Evolutionary conservation across 2,797 vertebrate species (phyloP).

Genomic region (Aldrovandia affinis): DNA sequence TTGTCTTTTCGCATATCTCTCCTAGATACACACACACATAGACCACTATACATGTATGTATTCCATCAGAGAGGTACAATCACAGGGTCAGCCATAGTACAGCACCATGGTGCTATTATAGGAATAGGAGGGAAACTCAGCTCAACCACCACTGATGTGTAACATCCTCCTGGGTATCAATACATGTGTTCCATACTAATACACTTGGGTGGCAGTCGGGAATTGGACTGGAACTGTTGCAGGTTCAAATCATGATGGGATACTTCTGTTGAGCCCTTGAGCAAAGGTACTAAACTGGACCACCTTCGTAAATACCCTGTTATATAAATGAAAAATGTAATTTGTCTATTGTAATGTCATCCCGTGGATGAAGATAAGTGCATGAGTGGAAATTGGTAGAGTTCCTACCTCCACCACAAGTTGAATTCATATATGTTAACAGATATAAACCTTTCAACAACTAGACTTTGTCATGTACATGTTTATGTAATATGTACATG

Average conservation of each 20-base stretch:
- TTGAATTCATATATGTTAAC: background rate
- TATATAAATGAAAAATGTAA: background rate
- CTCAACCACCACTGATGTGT: background rate
- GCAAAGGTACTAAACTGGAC: background rate
- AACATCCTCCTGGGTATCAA: background rate
- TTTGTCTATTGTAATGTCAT: background rate
- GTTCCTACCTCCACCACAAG: background rate
- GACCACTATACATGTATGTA: too few species aligned
- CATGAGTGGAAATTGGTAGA: background rate
- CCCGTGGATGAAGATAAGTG: background rate
- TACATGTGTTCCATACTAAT: background rate
- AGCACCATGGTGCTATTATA: too few species aligned
- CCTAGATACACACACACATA: too few species aligned
- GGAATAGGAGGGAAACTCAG: too few species aligned
- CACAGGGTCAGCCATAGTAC: too few species aligned
- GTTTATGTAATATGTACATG: too few species aligned
- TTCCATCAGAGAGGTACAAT: too few species aligned
- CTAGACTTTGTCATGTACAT: background rate
- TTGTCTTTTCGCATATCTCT: too few species aligned
- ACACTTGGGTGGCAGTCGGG: background rate
- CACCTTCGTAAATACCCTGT: background rate
- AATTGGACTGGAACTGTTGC: background rate
- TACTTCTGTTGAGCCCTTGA: background rate
- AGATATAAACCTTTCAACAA: background rate
- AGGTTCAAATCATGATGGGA: background rate